A percentile compares a stretch with the other conserved stretches of the same genome.
These are phyloP conservation scores for Philonicus albiceps DNA, from an alignment of 2,888 invertebrate genomes.

Conservation along the genomic window DNA sequence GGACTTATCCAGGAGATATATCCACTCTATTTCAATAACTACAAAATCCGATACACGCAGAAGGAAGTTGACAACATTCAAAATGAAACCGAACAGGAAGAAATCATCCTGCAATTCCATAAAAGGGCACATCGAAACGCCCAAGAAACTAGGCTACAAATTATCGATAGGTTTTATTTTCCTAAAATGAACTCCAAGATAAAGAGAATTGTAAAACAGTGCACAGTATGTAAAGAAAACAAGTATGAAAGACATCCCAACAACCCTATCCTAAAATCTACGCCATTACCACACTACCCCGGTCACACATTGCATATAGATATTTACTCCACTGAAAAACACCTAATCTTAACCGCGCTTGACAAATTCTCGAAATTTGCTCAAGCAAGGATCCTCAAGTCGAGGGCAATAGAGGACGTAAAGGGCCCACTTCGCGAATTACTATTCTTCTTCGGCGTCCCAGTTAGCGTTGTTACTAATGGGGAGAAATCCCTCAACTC, in stretches of 20 bases:
- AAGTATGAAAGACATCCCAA: too few species aligned
- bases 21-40: background rate
- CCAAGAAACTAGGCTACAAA: background rate
- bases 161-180: conserved; percentile 5
- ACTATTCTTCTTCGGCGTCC: conserved; percentile 46
- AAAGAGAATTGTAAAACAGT: background rate
- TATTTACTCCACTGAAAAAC: background rate
- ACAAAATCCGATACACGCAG: background rate
- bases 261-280: too few species aligned
- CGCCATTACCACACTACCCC: too few species aligned
- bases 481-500: conserved; percentile 46
- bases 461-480: conserved; percentile 49
- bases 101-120: background rate
- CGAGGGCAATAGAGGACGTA: conserved; percentile 44
- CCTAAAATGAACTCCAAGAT: background rate
- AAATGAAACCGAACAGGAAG: background rate
- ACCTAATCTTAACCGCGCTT: conserved; percentile 40
- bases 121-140: background rate
- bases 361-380: conserved; percentile 49
- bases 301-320: too few species aligned
- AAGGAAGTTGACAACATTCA: background rate
- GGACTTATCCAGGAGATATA: too few species aligned
- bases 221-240: conserved; percentile 13
- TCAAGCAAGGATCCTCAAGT: conserved; percentile 26
- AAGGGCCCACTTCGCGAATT: conserved; percentile 45